Evolutionary conservation across 2,888 invertebrate species (phyloP).

Genomic region (Strigamia transsilvanica): DNA sequence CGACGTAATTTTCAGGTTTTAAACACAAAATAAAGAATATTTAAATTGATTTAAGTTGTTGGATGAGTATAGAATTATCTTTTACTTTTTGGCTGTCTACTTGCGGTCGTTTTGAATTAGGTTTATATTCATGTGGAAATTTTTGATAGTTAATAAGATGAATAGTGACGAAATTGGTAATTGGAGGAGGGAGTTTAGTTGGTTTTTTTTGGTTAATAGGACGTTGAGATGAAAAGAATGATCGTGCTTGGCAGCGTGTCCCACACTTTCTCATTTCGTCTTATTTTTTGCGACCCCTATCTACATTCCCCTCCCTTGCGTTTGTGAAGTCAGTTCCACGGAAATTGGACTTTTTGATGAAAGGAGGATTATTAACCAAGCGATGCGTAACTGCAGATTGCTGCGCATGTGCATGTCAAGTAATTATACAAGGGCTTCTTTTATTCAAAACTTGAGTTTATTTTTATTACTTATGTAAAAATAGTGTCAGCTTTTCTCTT

Average conservation of each 20-base stretch:
- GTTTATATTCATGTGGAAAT: no score
- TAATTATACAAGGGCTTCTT: background rate
- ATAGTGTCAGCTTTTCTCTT: no score
- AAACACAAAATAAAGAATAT: no score
- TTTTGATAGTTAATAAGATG: background rate
- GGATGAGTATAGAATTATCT: no score
- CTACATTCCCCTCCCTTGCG: background rate
- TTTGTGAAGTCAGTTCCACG: background rate
- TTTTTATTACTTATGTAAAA: no score
- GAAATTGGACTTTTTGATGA: conserved; percentile 12
- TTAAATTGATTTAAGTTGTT: no score
- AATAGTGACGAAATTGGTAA: background rate
- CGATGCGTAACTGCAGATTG: background rate
- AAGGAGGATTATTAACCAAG: background rate
- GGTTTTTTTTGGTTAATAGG: background rate
- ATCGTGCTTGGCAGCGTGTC: background rate
- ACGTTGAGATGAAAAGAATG: background rate
- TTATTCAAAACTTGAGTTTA: background rate
- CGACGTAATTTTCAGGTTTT: no score
- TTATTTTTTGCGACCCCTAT: background rate
- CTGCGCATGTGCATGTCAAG: background rate
- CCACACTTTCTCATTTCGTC: background rate
- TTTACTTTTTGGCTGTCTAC: no score
- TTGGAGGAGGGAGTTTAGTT: background rate
- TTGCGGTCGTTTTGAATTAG: no score